Percentiles rank a stretch among this genome's conserved stretches.
Evolutionary conservation across 2,113 vertebrate species (phyloP).

Genomic region (Mesitornis unicolor): DNA sequence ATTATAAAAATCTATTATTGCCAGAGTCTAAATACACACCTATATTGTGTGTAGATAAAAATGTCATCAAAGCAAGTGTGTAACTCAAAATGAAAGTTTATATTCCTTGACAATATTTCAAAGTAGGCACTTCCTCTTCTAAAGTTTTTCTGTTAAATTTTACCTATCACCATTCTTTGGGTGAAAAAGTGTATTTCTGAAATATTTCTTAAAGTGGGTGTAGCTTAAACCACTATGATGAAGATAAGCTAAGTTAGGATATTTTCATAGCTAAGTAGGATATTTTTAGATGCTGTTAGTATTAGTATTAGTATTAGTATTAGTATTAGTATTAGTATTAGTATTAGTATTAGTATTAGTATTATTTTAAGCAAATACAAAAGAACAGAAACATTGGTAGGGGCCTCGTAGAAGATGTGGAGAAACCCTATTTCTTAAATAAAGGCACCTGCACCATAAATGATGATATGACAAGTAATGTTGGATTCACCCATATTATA

Average conservation of each 20-base stretch:
- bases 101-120: not conserved
- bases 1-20: not conserved
- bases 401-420: accelerated
- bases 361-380: not conserved
- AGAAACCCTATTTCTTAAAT: not conserved
- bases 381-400: not conserved
- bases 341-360: no score
- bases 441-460: not conserved
- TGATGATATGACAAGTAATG: not conserved
- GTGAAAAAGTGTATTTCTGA: not conserved
- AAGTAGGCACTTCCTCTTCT: not conserved
- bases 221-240: not conserved
- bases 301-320: no score
- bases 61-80: not conserved
- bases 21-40: not conserved
- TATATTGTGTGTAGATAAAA: not conserved
- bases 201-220: not conserved
- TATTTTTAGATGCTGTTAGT: not conserved
- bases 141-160: not conserved
- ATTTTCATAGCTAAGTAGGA: not conserved
- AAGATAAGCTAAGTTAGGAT: not conserved
- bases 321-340: no score
- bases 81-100: not conserved
- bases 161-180: accelerated
- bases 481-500: not conserved